phyloP scores from a whole-genome alignment of 2,113 vertebrate species.

The Pterocles orientalis region DNA sequence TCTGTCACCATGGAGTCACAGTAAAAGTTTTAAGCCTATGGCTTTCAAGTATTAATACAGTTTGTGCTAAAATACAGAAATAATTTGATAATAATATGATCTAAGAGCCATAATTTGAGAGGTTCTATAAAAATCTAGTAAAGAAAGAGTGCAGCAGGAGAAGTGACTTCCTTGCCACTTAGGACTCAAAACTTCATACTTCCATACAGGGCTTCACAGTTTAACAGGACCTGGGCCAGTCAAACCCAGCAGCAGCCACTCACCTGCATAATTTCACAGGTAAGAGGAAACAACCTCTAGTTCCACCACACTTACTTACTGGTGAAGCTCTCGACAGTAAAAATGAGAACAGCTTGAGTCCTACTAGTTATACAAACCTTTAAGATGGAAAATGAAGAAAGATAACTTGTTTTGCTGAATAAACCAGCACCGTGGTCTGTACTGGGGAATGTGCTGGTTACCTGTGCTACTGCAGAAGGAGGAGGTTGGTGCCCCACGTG shows the following conservation, averaged over 20 bases:
- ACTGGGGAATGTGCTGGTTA: background rate
- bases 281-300: background rate
- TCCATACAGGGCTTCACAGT: background rate
- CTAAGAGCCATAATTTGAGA: background rate
- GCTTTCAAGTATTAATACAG: background rate
- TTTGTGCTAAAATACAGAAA: background rate
- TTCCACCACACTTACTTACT: accelerated
- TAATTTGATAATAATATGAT: background rate
- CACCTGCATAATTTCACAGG: background rate
- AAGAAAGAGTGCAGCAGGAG: background rate
- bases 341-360: background rate
- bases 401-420: background rate
- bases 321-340: background rate
- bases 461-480: background rate
- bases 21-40: background rate
- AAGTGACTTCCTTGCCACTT: background rate
- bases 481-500: background rate
- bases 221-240: background rate
- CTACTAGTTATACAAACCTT: background rate
- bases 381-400: background rate
- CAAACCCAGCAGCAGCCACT: background rate
- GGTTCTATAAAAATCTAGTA: background rate
- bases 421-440: background rate
- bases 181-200: background rate
- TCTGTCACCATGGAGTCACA: background rate